These are phyloP conservation scores for Setipinna tenuifilis DNA, from an alignment of 2,797 vertebrate species.

Conservation along the genomic window DNA sequence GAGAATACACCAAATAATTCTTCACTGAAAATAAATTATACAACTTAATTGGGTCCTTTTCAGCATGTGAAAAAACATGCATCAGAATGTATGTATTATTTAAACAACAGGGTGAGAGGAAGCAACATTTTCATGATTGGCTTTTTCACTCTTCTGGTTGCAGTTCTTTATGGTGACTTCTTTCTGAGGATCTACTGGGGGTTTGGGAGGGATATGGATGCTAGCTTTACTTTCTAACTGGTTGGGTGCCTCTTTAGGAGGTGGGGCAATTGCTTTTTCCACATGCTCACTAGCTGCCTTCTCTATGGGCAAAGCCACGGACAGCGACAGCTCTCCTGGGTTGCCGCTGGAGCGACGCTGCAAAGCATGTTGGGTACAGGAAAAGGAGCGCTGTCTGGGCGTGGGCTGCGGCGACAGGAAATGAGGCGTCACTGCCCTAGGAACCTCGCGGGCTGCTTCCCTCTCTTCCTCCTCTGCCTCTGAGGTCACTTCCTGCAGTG, in stretches of 20 bases:
- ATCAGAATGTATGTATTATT: not conserved
- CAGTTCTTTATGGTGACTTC: slow-evolving; percentile 46
- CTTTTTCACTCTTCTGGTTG: slow-evolving; percentile 69
- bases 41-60: slow-evolving; percentile 10
- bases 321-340: slow-evolving; percentile 70
- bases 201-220: slow-evolving; percentile 40
- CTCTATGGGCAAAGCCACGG: slow-evolving; percentile 63
- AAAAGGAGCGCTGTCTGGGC: slow-evolving; percentile 79
- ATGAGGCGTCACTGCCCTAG: slow-evolving; percentile 70
- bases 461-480: slow-evolving; percentile 77
- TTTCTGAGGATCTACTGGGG: slow-evolving; percentile 51
- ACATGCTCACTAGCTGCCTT: slow-evolving; percentile 66
- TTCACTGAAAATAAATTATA: slow-evolving; percentile 2
- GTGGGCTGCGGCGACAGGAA: slow-evolving; percentile 77
- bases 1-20: slow-evolving; percentile 1
- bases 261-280: slow-evolving; percentile 64
- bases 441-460: slow-evolving; percentile 66
- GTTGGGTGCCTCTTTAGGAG: slow-evolving; percentile 50
- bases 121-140: slow-evolving; percentile 49
- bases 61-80: not conserved
- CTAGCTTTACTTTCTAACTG: slow-evolving; percentile 56
- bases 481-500: slow-evolving; percentile 82
- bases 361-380: slow-evolving; percentile 80
- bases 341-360: slow-evolving; percentile 71
- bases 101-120: slow-evolving; percentile 71